Evolutionary conservation across 2,797 vertebrate genomes (phyloP), one percentile per base, ranked within the genome.

Genomic region (Myripristis murdjan): DNA sequence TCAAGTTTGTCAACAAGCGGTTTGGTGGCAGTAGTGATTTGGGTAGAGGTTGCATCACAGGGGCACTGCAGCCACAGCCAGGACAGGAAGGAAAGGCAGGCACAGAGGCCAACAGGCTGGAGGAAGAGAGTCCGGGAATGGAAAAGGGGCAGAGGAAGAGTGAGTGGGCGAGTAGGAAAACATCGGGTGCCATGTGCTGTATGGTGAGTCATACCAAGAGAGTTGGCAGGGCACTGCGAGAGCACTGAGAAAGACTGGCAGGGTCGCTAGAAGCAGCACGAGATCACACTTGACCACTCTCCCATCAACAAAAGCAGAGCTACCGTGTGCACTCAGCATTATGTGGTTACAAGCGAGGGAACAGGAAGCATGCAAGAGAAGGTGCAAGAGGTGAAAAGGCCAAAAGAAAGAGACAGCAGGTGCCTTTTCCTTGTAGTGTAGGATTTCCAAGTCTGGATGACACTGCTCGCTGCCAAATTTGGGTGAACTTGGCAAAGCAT

Each of bases 181-280:
- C 59, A 65, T 75, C 56, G 33, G 64, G 28, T 77, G 75, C 75
- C 66, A 74, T 70, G 72, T 84, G 79, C 52, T 68, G 64, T 11
- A 26, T 47, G 44, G 43, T 75, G 86, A 86, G 60, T 82, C 77
- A 82, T 69, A 78, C 63, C 31, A 33, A 49, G 39, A 52, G 56
- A 70, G 60, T 10, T 81, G 75, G 75, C 82, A 78, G 26, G 54
- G 55, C 24, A n/a, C 2, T 0, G 39, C 9, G 8, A 33, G 53
- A 65, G 31, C 43, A 52, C 16, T 55, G 18, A 53, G 23, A 44
- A 26, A 48, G 44, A 63, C 22, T 31, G 75, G 51, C 10, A 7
- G 33, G 20, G 48, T 22, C 31, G 18, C 9, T 20, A n/a, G 23
- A 56, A 44, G 28, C 14, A 46, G 69, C 33, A 33, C 18, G 37